Percentiles rank a stretch among this genome's conserved stretches.
These are phyloP conservation scores for Otocyon megalotis DNA, from an alignment of 2,113 vertebrate species.

Conservation along the genomic window DNA sequence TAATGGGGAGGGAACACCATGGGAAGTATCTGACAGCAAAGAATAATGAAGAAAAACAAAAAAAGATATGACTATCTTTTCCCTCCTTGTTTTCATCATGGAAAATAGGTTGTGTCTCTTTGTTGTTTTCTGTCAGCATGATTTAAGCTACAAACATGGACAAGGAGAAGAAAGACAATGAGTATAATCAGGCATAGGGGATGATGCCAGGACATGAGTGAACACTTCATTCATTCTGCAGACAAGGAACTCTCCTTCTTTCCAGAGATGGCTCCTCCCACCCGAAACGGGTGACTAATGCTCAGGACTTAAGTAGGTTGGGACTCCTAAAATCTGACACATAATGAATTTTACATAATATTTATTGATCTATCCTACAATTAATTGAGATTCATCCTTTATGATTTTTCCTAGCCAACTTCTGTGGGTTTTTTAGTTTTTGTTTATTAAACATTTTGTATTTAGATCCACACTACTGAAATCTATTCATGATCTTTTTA, in stretches of 20 bases:
- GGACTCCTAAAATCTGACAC: background rate
- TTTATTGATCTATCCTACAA: background rate
- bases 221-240: background rate
- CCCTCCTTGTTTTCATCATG: background rate
- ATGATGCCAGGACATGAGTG: background rate
- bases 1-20: background rate
- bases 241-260: background rate
- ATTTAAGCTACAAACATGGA: background rate
- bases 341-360: background rate
- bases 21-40: background rate
- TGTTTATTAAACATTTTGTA: background rate
- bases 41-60: background rate
- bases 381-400: slow-evolving; percentile 9
- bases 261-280: background rate
- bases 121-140: background rate
- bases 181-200: background rate
- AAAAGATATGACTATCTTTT: background rate
- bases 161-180: background rate
- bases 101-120: background rate
- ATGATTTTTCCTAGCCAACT: background rate
- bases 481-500: background rate
- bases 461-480: background rate
- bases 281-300: background rate
- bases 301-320: background rate
- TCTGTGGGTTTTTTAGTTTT: background rate